Conservation (phyloP, 2,113 vertebrate genomes). For the Cacatua alba region DNA sequence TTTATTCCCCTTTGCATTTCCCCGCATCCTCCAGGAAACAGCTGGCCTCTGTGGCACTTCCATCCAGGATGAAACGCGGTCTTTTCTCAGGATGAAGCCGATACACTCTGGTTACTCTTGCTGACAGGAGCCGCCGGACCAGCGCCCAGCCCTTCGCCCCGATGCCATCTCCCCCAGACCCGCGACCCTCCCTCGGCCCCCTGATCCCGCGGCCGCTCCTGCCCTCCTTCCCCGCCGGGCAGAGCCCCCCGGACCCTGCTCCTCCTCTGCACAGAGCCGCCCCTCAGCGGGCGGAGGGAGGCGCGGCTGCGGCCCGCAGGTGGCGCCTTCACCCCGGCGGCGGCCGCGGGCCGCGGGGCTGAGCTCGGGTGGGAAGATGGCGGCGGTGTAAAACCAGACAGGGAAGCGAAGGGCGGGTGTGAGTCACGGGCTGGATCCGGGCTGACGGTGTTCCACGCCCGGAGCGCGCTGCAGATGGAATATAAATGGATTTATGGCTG, state of each 20-base stretch:
- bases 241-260: rapidly evolving
- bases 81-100: background rate
- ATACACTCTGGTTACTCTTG: background rate
- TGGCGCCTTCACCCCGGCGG: background rate
- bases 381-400: rapidly evolving
- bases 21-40: background rate
- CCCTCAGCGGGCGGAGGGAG: background rate
- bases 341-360: background rate
- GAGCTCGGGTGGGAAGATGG: background rate
- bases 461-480: background rate
- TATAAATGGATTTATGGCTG: background rate
- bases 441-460: background rate
- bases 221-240: background rate
- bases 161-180: background rate
- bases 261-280: background rate
- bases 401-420: background rate
- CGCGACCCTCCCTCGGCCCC: background rate
- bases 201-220: background rate
- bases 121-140: background rate
- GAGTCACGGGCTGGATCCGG: rapidly evolving
- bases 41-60: background rate
- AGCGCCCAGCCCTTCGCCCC: background rate
- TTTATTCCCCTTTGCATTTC: background rate
- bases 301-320: background rate
- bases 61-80: background rate